These are phyloP conservation scores for Morpho deidamia DNA, from an alignment of 2,888 invertebrate genomes.

Conservation along the genomic window DNA sequence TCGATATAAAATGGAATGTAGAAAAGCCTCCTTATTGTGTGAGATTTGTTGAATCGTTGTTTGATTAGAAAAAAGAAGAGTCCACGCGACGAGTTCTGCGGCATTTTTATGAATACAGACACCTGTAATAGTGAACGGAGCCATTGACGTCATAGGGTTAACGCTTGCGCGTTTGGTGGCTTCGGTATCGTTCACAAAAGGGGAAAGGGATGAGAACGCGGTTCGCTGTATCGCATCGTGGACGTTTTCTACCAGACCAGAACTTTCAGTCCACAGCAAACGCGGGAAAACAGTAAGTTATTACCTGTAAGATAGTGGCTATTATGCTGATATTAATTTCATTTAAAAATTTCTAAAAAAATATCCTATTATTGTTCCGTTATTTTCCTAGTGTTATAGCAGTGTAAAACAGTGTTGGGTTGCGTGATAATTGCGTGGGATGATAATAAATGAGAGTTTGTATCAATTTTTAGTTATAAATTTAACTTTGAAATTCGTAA, in stretches of 20 bases:
- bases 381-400: too few species aligned
- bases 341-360: too few species aligned
- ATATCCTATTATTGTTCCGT: too few species aligned
- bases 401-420: too few species aligned
- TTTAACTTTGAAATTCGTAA: too few species aligned
- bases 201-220: constrained; percentile 40
- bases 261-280: constrained; percentile 28
- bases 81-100: constrained; percentile 25
- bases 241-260: constrained; percentile 35
- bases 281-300: constrained; percentile 65
- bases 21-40: not conserved
- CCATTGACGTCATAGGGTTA: constrained; percentile 71
- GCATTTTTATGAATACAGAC: constrained; percentile 43
- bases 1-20: not conserved
- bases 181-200: constrained; percentile 33
- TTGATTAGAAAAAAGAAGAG: constrained; percentile 6
- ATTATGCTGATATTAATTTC: not conserved
- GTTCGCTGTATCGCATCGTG: constrained; percentile 46
- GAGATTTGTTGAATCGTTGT: constrained; percentile 9
- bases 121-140: constrained; percentile 72
- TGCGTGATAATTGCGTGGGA: too few species aligned
- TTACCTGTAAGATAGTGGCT: constrained; percentile 11
- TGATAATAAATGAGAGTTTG: too few species aligned
- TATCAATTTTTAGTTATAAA: too few species aligned
- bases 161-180: constrained; percentile 46